Evolutionary conservation across 2,888 invertebrate genomes (phyloP), one percentile per base, ranked within the genome.

Genomic region (Choreutis nemorana): DNA sequence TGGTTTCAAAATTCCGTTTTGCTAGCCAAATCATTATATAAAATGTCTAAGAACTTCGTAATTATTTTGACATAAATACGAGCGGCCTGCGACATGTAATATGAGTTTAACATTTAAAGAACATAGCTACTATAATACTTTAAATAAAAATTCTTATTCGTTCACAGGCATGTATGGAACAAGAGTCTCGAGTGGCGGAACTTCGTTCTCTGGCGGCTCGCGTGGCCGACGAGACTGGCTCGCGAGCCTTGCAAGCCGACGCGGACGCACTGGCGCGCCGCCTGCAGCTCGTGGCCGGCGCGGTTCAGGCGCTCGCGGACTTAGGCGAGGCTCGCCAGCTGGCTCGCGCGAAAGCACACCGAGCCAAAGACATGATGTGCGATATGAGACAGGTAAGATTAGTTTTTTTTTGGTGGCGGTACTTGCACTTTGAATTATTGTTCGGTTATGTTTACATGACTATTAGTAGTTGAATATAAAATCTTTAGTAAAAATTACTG

Each of bases 141-240:
- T 18, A 18, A 18, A 6, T 18, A 18, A 18, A 18, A 5, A 6
- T 18, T 18, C 18, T 18, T 18, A 8, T 18, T 18, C 18, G 18
- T 8, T 18, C 30, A 11, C 65, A 91, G 91, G 86, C 87, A 62
- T 90, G 90, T 55, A 84, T 90, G 53, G 88, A 90, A 55, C 82
- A 91, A 57, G 86, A 85, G 38, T 82, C 83, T 14, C 86, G 91
- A 42, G 86, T 87, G 35, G 85, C 86, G 13, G 89, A 91, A 51
- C 78, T 92, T 13, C 86, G 87, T 2, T 85, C 86, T 9, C 81
- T 92, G 33, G 91, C 91, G 2, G 85, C 88, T 1, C 85, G 87
- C 42, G 91, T 92, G 31, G 90, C 91, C 0, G 83, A 86, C 13
- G 89, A 90, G 52, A 90, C 92, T 6, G 91, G 91, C 8, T 86